Conservation (phyloP, 2,113 vertebrate genomes). For the Piaya cayana region DNA sequence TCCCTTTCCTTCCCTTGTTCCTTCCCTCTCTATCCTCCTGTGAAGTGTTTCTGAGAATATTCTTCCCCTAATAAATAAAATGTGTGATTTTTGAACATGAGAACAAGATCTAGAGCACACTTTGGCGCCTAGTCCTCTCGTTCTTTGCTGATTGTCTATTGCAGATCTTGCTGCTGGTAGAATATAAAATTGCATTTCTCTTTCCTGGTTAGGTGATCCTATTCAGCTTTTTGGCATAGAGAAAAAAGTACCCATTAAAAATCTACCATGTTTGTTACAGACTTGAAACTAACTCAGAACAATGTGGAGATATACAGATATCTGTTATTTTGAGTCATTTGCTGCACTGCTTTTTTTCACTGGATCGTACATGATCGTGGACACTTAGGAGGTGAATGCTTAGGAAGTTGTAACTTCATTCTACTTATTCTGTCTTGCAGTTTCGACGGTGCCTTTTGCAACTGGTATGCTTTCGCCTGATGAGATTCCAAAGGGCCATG, state of each 20-base stretch:
- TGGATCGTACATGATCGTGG: neutral
- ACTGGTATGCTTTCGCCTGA: slow-evolving; percentile 82
- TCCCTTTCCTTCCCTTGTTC: neutral
- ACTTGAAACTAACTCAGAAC: neutral
- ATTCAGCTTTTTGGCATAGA: neutral
- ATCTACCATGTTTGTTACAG: neutral
- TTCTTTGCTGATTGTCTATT: neutral
- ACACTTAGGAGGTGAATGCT: neutral
- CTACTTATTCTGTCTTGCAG: slow-evolving; percentile 67
- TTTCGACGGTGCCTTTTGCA: slow-evolving; percentile 87
- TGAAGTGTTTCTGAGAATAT: neutral
- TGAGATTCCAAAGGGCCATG: slow-evolving; percentile 76
- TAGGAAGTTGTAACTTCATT: neutral
- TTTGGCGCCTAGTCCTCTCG: neutral
- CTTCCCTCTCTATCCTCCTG: neutral
- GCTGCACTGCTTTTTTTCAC: neutral
- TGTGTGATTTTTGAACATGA: neutral
- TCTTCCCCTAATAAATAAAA: neutral
- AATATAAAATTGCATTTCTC: neutral
- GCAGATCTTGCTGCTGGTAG: neutral
- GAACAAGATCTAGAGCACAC: neutral
- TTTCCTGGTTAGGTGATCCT: neutral
- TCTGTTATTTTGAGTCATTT: neutral
- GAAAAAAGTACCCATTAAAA: neutral
- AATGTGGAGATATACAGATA: neutral